A percentile compares a stretch with the other conserved stretches of the same genome.
These are phyloP conservation scores for Hermaeophaga mercurialis DNA, from an alignment of 2,888 invertebrate species.

Conservation along the genomic window DNA sequence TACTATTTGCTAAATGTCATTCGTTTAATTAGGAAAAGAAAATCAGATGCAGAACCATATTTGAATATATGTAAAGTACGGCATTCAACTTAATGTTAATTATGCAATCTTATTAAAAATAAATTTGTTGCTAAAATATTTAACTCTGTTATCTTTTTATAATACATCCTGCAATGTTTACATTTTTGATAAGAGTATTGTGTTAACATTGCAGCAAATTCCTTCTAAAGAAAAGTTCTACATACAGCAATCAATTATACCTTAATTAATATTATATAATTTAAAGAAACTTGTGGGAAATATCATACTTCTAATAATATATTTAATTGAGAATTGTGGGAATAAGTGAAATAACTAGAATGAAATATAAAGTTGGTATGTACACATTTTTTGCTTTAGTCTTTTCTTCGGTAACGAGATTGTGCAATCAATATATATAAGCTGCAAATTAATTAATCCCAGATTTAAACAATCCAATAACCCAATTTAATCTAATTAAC, in stretches of 20 bases:
- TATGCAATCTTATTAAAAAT: no score
- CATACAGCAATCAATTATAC: neutral
- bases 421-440: no score
- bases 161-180: neutral
- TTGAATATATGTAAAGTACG: no score
- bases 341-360: neutral
- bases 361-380: constrained; percentile 2
- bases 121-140: no score
- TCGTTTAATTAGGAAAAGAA: no score
- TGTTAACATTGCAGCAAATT: neutral
- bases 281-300: neutral
- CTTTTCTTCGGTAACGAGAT: no score
- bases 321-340: neutral
- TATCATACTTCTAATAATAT: neutral
- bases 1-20: no score
- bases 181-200: neutral
- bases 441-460: no score
- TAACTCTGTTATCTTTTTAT: neutral
- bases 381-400: neutral
- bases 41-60: no score
- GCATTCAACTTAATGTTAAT: no score
- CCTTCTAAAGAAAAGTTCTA: neutral
- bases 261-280: neutral
- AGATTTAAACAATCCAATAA: neutral
- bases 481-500: neutral